These are phyloP conservation scores for Tenualosa thibaudeaui DNA, from an alignment of 2,797 vertebrate genomes.

Conservation along the genomic window DNA sequence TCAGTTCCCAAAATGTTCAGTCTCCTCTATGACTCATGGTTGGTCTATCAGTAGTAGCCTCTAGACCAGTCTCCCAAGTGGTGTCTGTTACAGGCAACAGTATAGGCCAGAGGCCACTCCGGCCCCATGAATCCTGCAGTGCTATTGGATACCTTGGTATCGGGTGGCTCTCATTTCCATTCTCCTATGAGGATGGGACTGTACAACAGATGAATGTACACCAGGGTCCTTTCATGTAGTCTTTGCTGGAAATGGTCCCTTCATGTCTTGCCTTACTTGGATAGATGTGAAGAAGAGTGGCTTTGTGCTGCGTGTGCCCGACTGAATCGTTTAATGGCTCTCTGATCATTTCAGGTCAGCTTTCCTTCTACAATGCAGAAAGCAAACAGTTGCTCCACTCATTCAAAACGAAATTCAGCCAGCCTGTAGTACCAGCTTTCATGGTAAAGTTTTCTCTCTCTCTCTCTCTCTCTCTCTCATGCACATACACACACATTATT, in stretches of 20 bases:
- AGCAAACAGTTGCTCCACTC: slow-evolving; percentile 84
- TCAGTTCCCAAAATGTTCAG: neutral
- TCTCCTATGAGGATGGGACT: slow-evolving; percentile 16
- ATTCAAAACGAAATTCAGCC: slow-evolving; percentile 89
- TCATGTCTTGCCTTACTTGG: slow-evolving; percentile 10
- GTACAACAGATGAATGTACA: slow-evolving; percentile 23
- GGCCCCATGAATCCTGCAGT: neutral
- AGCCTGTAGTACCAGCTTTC: slow-evolving; percentile 90
- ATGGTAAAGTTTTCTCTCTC: slow-evolving; percentile 72
- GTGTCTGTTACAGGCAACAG: slow-evolving; percentile 32
- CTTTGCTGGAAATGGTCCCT: slow-evolving; percentile 29
- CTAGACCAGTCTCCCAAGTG: neutral
- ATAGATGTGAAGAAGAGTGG: neutral
- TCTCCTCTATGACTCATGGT: neutral
- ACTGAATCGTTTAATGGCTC: neutral
- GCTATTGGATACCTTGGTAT: slow-evolving; percentile 45
- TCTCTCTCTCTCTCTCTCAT: neutral
- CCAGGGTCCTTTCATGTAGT: slow-evolving; percentile 19
- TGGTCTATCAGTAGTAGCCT: neutral
- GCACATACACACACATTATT: neutral
- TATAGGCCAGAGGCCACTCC: slow-evolving; percentile 26
- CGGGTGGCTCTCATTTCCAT: slow-evolving; percentile 40
- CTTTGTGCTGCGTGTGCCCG: neutral
- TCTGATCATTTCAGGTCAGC: slow-evolving; percentile 75
- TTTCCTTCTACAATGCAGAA: slow-evolving; percentile 86